These are phyloP conservation scores for Drosophila prolongata DNA, from an alignment of 2,888 invertebrate species.

Conservation along the genomic window DNA sequence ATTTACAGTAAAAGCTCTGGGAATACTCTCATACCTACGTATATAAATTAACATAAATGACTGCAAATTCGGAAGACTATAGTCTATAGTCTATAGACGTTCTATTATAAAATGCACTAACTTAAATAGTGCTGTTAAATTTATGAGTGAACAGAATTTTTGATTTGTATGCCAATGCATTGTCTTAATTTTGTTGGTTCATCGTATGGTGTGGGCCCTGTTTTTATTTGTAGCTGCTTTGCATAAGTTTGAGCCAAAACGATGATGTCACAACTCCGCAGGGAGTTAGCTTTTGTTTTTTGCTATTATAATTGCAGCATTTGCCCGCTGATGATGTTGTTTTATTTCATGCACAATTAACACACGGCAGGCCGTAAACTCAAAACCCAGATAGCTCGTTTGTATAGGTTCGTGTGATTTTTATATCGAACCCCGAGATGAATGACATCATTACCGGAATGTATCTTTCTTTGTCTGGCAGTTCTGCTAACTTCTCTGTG, in stretches of 20 bases:
- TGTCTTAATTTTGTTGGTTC: not conserved
- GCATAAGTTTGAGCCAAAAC: conserved; percentile 36
- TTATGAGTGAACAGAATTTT: no score
- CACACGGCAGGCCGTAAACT: conserved; percentile 41
- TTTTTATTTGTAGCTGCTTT: conserved; percentile 21
- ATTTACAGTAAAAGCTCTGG: conserved; percentile 12
- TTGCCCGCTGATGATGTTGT: conserved; percentile 33
- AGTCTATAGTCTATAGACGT: no score
- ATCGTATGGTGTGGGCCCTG: conserved; percentile 24
- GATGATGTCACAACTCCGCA: conserved; percentile 50
- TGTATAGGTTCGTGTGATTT: conserved; percentile 26
- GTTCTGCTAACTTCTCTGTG: conserved; percentile 25
- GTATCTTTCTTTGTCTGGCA: conserved; percentile 48
- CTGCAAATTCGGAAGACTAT: no score
- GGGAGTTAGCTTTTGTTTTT: conserved; percentile 38
- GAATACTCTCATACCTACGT: no score
- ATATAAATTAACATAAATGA: no score
- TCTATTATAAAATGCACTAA: no score
- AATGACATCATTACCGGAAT: conserved; percentile 70
- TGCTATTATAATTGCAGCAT: conserved; percentile 40
- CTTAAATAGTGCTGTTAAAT: no score
- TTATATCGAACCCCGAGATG: conserved; percentile 62
- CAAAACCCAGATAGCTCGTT: not conserved
- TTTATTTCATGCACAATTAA: conserved; percentile 56
- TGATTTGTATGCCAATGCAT: no score